These are phyloP conservation scores for Penaeus indicus DNA, from an alignment of 1,140 invertebrate species.

Conservation along the genomic window DNA sequence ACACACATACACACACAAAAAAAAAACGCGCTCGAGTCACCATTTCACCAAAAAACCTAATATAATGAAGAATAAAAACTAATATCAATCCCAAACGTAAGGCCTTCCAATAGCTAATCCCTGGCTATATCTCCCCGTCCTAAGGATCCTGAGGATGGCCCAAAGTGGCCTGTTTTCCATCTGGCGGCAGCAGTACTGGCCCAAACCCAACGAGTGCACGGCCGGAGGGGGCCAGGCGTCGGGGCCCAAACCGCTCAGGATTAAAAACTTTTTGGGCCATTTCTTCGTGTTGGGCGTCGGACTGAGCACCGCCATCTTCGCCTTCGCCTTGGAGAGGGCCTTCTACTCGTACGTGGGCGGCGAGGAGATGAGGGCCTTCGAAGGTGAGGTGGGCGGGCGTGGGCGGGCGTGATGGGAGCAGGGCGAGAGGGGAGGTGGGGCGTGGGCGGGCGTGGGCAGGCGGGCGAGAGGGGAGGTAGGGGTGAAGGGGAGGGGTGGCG, in stretches of 20 bases:
- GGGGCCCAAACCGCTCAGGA: slow-evolving; percentile 48
- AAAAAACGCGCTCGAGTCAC: neutral
- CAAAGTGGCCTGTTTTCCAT: slow-evolving; percentile 64
- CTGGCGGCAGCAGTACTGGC: slow-evolving; percentile 66
- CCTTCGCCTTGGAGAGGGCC: slow-evolving; percentile 26
- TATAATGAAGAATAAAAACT: too few relatives aligned
- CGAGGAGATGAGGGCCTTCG: too few relatives aligned
- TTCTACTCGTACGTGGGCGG: too few relatives aligned
- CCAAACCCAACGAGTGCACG: slow-evolving; percentile 63
- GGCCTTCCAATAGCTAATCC: neutral
- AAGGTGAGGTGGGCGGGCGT: too few relatives aligned
- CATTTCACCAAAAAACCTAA: too few relatives aligned
- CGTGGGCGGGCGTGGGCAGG: too few relatives aligned
- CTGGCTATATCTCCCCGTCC: neutral
- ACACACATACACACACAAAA: neutral
- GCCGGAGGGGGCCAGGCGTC: neutral
- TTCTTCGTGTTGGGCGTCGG: slow-evolving; percentile 62
- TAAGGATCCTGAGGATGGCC: slow-evolving; percentile 66
- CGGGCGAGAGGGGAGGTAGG: too few relatives aligned
- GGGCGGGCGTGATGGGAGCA: too few relatives aligned
- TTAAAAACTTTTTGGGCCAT: slow-evolving; percentile 57
- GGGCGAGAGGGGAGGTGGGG: too few relatives aligned
- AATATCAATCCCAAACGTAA: too few relatives aligned
- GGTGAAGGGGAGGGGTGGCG: too few relatives aligned
- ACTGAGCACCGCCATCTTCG: slow-evolving; percentile 24